Conservation (phyloP, 1,140 invertebrate species). For the Tachypleus tridentatus region DNA sequence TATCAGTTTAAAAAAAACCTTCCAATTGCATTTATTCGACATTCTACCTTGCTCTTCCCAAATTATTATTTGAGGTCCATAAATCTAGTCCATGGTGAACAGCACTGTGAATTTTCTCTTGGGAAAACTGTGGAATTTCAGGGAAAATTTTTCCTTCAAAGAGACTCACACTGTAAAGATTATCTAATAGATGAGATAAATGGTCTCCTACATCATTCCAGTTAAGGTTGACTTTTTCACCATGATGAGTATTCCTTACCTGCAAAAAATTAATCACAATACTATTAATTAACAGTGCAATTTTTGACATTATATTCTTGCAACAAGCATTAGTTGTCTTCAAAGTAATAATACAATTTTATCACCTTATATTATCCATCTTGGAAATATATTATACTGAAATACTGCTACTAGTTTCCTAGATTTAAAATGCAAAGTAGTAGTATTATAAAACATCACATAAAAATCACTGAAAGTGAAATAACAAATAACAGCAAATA, state of each 20-base stretch:
- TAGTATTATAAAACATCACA: too few relatives aligned
- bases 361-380: too few relatives aligned
- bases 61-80: neutral
- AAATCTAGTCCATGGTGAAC: neutral
- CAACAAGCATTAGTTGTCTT: too few relatives aligned
- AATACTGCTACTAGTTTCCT: too few relatives aligned
- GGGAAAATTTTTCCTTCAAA: constrained; percentile 3
- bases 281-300: neutral
- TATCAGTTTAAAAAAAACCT: too few relatives aligned
- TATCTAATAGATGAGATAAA: neutral
- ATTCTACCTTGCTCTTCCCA: neutral
- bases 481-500: too few relatives aligned
- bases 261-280: neutral
- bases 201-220: neutral
- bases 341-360: too few relatives aligned
- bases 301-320: too few relatives aligned
- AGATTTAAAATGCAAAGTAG: too few relatives aligned
- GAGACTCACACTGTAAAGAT: neutral
- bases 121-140: neutral
- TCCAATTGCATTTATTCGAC: too few relatives aligned
- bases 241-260: neutral
- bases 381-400: too few relatives aligned
- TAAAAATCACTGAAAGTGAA: too few relatives aligned
- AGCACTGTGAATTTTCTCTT: neutral
- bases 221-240: constrained; percentile 1